Percentiles rank a stretch among this genome's conserved stretches.
Evolutionary conservation across 2,888 invertebrate genomes (phyloP).

Genomic region (Nomada lathburiana): DNA sequence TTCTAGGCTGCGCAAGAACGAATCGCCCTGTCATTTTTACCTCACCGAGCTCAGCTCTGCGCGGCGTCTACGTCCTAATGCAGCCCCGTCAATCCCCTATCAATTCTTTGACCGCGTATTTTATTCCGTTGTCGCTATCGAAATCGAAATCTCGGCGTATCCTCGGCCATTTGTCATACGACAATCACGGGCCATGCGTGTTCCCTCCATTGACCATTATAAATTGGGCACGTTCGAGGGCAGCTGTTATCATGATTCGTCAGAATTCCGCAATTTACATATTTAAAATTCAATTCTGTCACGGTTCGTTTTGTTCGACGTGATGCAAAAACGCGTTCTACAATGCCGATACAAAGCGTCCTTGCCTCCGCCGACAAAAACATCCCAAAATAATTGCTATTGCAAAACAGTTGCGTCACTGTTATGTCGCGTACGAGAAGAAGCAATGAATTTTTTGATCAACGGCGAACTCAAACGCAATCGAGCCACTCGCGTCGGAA

Average conservation of each 20-base stretch:
- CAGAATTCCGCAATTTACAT: not conserved
- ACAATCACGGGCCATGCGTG: conserved; percentile 57
- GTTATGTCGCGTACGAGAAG: too few species aligned
- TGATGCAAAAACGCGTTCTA: too few species aligned
- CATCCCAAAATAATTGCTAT: too few species aligned
- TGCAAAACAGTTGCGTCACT: too few species aligned
- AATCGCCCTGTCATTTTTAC: conserved; percentile 52
- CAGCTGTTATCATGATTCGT: conserved; percentile 1
- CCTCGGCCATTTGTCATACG: conserved; percentile 58
- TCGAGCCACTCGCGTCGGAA: too few species aligned
- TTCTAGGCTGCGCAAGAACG: not conserved
- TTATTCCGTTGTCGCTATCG: conserved; percentile 42
- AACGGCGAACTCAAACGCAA: too few species aligned
- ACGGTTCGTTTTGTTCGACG: not conserved
- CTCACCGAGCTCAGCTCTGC: conserved; percentile 34
- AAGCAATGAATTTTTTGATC: too few species aligned
- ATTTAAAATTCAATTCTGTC: not conserved
- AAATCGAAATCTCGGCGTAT: conserved; percentile 61
- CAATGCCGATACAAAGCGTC: too few species aligned
- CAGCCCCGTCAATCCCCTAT: conserved; percentile 53
- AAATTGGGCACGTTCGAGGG: not conserved
- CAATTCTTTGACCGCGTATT: conserved; percentile 41
- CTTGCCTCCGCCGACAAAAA: too few species aligned
- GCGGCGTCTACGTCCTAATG: conserved; percentile 46
- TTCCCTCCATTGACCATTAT: conserved; percentile 5